Base-by-base conservation (phyloP, 2,113 vertebrate species). In the Pachypanchax playfairii region DNA sequence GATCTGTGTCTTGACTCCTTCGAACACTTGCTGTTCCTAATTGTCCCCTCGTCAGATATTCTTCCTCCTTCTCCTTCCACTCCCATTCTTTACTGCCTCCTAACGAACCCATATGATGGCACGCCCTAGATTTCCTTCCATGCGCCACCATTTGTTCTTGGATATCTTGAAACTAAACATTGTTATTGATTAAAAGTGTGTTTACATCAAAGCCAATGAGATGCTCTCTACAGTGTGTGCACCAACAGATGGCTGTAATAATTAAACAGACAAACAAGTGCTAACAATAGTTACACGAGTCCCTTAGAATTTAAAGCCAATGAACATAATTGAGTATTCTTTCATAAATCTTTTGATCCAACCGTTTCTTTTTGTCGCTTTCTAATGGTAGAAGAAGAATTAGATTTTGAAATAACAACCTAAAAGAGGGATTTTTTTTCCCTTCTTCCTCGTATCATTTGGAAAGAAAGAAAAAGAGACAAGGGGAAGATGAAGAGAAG, bases 1-100 rank as follows among this genome's bases (percentile, higher is more conserved):
- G 64, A 64, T 82, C 79, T 59, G 71, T 59, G 72, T 71, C 67
- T 77, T 50, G 66, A 79, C 83, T 65, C 46, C 76, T 52, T 80
- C 75, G 62, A 75, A 80, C 75, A 29, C 80, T 86, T 18, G 42
- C 72, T 60, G 70, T 62, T 82, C 63, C 75, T 85, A 82, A 87
- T 80, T 77, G 85, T 78, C 68, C 79, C 56, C 66, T 75, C 29
- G 10, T 84, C 75, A 74, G 66, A 75, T 83, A 81, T 42, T 67
- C 18, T 72, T 71, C 46, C 49, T 71, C 47, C 26, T 55, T 53
- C 22, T 56, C 49, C 74, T 73, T 81, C 76, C 72, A 77, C 84
- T 71, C 65, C 25, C 66, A 76, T 84, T 78, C 75, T 86, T 42
- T 66, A 79, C 75, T 69, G 69, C 79, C 71, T 71, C 68, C 67